Conservation (phyloP, 2,797 vertebrate genomes). For the Heterohyrax brucei region DNA sequence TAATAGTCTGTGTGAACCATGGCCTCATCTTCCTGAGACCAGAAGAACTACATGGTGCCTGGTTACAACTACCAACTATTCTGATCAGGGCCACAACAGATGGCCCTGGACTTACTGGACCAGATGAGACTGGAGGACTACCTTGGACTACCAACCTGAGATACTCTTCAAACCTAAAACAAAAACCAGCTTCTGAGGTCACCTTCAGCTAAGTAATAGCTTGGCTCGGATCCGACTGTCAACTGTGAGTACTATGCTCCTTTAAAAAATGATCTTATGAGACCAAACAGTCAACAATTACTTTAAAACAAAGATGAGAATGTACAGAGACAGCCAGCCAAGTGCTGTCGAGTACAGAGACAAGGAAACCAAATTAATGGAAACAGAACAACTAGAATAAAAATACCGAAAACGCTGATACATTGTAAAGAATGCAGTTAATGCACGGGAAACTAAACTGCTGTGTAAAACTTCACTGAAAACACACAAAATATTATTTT, state of each 20-base stretch:
- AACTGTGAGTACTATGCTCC: not conserved
- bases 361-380: not conserved
- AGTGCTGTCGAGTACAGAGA: too few relatives aligned
- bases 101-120: not conserved
- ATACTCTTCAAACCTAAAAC: not conserved
- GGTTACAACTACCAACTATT: not conserved
- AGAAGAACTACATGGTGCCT: not conserved
- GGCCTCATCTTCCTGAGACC: not conserved
- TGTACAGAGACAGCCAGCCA: too few relatives aligned
- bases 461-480: not conserved
- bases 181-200: not conserved
- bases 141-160: too few relatives aligned
- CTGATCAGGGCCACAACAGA: not conserved
- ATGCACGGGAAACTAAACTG: not conserved
- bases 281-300: not conserved
- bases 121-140: too few relatives aligned
- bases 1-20: not conserved
- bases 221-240: not conserved
- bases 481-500: not conserved
- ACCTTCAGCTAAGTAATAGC: not conserved
- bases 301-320: not conserved
- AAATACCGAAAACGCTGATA: not conserved
- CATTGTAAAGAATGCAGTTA: not conserved
- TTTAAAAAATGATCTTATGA: not conserved
- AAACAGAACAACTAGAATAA: not conserved